A percentile compares a stretch with the other conserved stretches of the same genome.
phyloP scores from a whole-genome alignment of 2,113 vertebrate genomes.

The Varanus salvator region DNA sequence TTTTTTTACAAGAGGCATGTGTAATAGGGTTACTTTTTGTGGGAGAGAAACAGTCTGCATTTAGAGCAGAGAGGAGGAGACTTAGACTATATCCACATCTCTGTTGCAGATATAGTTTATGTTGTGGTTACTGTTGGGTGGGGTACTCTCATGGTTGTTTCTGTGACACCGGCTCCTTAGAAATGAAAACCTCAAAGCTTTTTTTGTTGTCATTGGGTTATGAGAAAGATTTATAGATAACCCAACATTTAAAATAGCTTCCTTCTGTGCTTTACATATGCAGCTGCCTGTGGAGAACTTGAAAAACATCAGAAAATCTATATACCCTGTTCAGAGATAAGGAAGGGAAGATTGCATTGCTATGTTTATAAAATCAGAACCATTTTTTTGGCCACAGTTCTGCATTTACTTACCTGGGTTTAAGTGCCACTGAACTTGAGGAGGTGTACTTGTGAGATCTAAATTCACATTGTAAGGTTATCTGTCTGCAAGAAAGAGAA shows the following conservation, averaged over 20 bases:
- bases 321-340: no score
- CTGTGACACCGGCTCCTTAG: slow-evolving; percentile 25
- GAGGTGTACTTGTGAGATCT: no score
- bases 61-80: slow-evolving; percentile 43
- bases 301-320: slow-evolving; percentile 7
- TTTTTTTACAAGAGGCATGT: background rate
- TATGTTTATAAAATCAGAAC: background rate
- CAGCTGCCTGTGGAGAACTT: background rate
- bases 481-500: background rate
- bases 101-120: slow-evolving; percentile 47
- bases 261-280: slow-evolving; percentile 3
- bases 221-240: slow-evolving; percentile 47
- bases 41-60: slow-evolving; percentile 20
- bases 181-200: slow-evolving; percentile 45
- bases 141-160: slow-evolving; percentile 56
- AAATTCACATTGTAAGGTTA: no score
- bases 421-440: no score
- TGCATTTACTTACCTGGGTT: no score
- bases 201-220: slow-evolving; percentile 9
- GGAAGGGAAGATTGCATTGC: background rate
- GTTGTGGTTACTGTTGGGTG: slow-evolving; percentile 74
- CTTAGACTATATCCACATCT: slow-evolving; percentile 36
- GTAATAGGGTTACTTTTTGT: slow-evolving; percentile 24
- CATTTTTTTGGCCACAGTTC: background rate
- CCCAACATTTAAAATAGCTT: background rate